These are phyloP conservation scores for Irena cyanogastra DNA, from an alignment of 2,113 vertebrate genomes.

Conservation along the genomic window DNA sequence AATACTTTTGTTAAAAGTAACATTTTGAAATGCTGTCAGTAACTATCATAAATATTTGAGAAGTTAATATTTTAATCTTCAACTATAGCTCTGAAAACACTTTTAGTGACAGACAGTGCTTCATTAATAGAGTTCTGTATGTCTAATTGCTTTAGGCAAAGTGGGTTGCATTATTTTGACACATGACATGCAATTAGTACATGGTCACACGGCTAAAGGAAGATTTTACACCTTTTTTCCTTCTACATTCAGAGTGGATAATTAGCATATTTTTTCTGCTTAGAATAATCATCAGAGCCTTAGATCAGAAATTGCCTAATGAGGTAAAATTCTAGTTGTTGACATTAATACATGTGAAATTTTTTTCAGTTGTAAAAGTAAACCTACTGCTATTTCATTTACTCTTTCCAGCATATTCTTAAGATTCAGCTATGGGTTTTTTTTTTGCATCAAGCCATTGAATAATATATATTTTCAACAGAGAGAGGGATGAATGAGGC, in stretches of 20 bases:
- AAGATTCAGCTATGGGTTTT: background rate
- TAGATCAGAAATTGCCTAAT: slow-evolving; percentile 89
- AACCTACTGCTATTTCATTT: slow-evolving; percentile 71
- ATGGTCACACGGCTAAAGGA: slow-evolving; percentile 88
- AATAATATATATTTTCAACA: slow-evolving; percentile 20
- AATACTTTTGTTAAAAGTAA: slow-evolving; percentile 81
- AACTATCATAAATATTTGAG: slow-evolving; percentile 84
- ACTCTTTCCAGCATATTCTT: slow-evolving; percentile 46
- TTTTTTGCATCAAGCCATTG: slow-evolving; percentile 31
- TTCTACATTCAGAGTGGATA: slow-evolving; percentile 81
- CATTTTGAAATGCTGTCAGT: slow-evolving; percentile 83
- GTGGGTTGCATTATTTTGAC: slow-evolving; percentile 84
- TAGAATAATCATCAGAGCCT: slow-evolving; percentile 88
- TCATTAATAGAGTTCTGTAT: slow-evolving; percentile 84
- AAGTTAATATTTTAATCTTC: slow-evolving; percentile 85
- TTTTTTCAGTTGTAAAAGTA: slow-evolving; percentile 78
- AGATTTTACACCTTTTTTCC: slow-evolving; percentile 87
- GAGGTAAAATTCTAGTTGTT: slow-evolving; percentile 87
- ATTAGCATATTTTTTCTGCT: slow-evolving; percentile 87
- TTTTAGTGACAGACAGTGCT: slow-evolving; percentile 81
- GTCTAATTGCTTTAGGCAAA: slow-evolving; percentile 83
- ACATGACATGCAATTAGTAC: slow-evolving; percentile 89
- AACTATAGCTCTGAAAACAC: slow-evolving; percentile 78
- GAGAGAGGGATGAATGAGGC: background rate
- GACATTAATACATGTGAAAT: slow-evolving; percentile 84